A percentile compares a stretch with the other conserved stretches of the same genome.
phyloP scores from a whole-genome alignment of 2,113 vertebrate species.

The Epinephelus lanceolatus region DNA sequence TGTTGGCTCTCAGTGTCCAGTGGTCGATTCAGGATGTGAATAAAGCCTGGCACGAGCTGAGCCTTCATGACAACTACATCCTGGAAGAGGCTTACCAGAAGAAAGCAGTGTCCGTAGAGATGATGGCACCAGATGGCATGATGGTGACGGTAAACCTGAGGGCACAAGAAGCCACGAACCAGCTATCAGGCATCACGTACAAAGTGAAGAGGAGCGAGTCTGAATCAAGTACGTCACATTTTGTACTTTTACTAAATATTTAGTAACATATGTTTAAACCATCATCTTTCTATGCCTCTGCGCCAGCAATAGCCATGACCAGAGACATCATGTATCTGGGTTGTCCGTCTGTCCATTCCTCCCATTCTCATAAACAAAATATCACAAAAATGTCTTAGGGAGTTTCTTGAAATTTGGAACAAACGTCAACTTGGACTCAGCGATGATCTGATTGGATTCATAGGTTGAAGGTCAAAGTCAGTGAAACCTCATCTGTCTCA shows the following conservation, averaged over 20 bases:
- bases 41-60: slow-evolving; percentile 59
- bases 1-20: slow-evolving; percentile 49
- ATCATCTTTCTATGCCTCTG: background rate
- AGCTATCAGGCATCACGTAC: slow-evolving; percentile 21
- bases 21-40: slow-evolving; percentile 45
- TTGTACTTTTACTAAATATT: background rate
- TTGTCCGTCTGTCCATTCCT: no score
- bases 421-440: no score
- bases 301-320: no score
- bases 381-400: no score
- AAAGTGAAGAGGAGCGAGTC: slow-evolving; percentile 52
- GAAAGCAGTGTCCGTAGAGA: background rate
- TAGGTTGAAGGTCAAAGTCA: no score
- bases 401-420: no score
- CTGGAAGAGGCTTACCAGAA: slow-evolving; percentile 47
- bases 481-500: no score
- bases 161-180: slow-evolving; percentile 37
- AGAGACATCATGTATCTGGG: no score
- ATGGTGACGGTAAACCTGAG: slow-evolving; percentile 38
- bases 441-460: no score
- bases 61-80: slow-evolving; percentile 51
- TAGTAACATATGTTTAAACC: background rate
- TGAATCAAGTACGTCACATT: background rate
- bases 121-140: background rate
- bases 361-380: no score